Percentiles rank a stretch among this genome's conserved stretches.
Conservation (phyloP, 2,113 vertebrate species). For the Pachyramphus minor region DNA sequence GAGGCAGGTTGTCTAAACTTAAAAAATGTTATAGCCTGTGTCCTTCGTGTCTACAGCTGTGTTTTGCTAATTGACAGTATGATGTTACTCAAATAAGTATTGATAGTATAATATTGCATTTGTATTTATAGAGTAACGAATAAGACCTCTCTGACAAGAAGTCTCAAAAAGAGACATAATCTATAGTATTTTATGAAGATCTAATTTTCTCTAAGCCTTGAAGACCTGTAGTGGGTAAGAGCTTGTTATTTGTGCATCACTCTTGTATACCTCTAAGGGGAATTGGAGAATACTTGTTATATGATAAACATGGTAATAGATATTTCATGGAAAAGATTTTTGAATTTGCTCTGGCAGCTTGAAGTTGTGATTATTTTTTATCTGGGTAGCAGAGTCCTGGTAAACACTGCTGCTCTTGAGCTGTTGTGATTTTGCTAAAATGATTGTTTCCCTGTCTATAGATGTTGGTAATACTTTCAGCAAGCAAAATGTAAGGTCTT, state of each 20-base stretch:
- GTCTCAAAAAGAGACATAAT: not conserved
- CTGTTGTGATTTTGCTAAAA: not conserved
- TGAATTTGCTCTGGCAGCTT: not conserved
- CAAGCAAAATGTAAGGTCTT: not conserved
- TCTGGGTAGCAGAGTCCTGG: not conserved
- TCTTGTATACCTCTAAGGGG: not conserved
- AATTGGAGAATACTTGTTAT: not conserved
- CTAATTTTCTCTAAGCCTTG: not conserved
- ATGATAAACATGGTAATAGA: not conserved
- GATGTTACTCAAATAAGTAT: not conserved
- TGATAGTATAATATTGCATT: not conserved
- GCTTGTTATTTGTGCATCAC: not conserved
- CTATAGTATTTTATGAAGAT: not conserved
- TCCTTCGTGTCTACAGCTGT: not conserved
- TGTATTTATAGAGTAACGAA: not conserved
- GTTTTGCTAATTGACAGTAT: not conserved
- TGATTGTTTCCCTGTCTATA: not conserved
- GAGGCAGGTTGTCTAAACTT: not conserved
- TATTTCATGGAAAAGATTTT: not conserved
- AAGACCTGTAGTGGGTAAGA: constrained; percentile 38
- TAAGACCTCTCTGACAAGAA: not conserved
- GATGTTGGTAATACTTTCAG: not conserved
- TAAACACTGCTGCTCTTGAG: not conserved
- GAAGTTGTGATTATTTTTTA: not conserved
- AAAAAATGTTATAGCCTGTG: not conserved